Percentiles rank a stretch among this genome's conserved stretches.
Evolutionary conservation across 2,797 vertebrate species (phyloP).

Genomic region (Epinephelus malabaricus): DNA sequence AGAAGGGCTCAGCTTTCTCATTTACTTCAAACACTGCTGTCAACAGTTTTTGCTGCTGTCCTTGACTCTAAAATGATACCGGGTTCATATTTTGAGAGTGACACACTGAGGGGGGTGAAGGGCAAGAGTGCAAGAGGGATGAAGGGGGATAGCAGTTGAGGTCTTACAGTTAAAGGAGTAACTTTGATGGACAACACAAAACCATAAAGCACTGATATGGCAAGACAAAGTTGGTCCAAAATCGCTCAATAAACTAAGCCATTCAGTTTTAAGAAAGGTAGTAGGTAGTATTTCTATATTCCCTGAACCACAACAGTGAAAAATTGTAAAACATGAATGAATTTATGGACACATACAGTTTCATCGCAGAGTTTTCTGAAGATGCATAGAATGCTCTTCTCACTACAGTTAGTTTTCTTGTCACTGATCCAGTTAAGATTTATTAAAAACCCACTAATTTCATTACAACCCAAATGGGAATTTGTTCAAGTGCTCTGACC

Average conservation of each 20-base stretch:
- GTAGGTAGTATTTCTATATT: not conserved
- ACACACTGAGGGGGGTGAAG: slow-evolving; percentile 53
- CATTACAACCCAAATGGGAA: no score
- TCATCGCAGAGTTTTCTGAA: not conserved
- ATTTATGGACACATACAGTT: not conserved
- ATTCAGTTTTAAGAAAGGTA: not conserved
- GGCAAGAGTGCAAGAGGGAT: slow-evolving; percentile 49
- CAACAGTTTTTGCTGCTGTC: slow-evolving; percentile 81
- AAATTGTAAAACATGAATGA: not conserved
- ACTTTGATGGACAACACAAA: slow-evolving; percentile 31
- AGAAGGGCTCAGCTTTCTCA: slow-evolving; percentile 78
- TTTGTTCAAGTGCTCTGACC: no score
- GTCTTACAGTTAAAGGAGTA: slow-evolving; percentile 27
- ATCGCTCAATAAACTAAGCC: not conserved
- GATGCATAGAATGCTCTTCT: no score
- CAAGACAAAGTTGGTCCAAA: not conserved
- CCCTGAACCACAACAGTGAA: not conserved
- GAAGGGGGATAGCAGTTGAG: slow-evolving; percentile 47
- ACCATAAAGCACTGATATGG: not conserved
- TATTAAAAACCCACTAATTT: no score
- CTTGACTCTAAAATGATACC: slow-evolving; percentile 72
- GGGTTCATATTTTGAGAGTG: slow-evolving; percentile 65
- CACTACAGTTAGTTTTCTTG: no score
- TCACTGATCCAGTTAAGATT: no score
- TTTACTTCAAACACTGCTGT: slow-evolving; percentile 83